A percentile compares a stretch with the other conserved stretches of the same genome.
phyloP scores from a whole-genome alignment of 2,113 vertebrate genomes.

The Xiphophorus maculatus region DNA sequence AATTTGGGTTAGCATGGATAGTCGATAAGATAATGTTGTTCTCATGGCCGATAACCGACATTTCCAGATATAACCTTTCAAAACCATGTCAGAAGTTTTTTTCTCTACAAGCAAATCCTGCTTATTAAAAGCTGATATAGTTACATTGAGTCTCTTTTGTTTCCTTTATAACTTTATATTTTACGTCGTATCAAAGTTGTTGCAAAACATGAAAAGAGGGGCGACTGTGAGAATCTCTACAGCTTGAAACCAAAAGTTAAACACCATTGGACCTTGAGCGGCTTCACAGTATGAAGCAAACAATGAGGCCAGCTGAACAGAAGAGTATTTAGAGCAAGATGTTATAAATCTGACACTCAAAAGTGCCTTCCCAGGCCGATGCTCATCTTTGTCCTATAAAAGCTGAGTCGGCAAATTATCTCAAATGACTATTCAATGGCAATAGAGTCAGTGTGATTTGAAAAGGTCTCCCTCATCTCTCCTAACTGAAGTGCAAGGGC shows the following conservation, averaged over 20 bases:
- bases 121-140: too few species aligned
- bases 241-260: neutral
- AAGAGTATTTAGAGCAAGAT: conserved; percentile 5
- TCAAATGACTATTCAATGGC: conserved; percentile 60
- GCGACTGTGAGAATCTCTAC: too few species aligned
- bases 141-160: too few species aligned
- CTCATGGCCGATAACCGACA: too few species aligned
- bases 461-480: conserved; percentile 61
- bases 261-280: neutral
- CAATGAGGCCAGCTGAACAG: neutral
- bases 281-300: neutral
- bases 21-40: too few species aligned
- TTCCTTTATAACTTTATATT: neutral
- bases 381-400: conserved; percentile 59
- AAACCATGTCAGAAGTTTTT: too few species aligned
- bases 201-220: neutral
- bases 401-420: conserved; percentile 61
- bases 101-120: too few species aligned
- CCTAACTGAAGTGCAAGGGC: conserved; percentile 31
- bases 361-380: conserved; percentile 28
- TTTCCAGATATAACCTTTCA: too few species aligned
- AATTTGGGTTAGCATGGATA: too few species aligned
- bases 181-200: neutral
- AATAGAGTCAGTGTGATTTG: conserved; percentile 35
- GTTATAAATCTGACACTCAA: conserved; percentile 41